phyloP scores from a whole-genome alignment of 2,888 invertebrate genomes.

The Hirtodrosophila confusa region DNA sequence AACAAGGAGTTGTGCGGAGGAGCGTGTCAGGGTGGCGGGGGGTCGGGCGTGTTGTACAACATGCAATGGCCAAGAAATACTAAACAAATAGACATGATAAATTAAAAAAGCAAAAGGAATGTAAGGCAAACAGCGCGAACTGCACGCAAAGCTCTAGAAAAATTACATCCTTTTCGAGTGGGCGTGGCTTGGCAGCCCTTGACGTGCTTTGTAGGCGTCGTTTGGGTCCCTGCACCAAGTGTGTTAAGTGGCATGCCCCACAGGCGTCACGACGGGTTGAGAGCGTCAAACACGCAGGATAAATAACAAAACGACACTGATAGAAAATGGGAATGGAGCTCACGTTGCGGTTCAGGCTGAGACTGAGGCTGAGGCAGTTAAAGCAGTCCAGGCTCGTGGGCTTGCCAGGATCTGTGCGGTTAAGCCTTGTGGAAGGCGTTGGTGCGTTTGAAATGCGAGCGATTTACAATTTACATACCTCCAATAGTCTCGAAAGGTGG shows the following conservation, averaged over 20 bases:
- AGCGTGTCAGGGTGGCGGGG: constrained; percentile 1
- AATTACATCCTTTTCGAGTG: constrained; percentile 45
- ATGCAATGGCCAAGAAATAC: constrained; percentile 58
- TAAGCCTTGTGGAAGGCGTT: constrained; percentile 60
- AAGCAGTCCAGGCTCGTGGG: constrained; percentile 10
- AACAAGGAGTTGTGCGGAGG: constrained; percentile 32
- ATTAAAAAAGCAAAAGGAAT: constrained; percentile 69
- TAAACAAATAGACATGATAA: constrained; percentile 79
- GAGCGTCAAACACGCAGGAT: constrained; percentile 57
- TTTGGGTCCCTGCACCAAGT: constrained; percentile 40
- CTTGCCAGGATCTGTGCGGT: constrained; percentile 34
- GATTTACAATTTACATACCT: constrained; percentile 63
- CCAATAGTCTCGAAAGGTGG: constrained; percentile 1
- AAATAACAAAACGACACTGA: constrained; percentile 75
- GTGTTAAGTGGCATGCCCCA: constrained; percentile 73
- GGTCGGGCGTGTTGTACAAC: constrained; percentile 27
- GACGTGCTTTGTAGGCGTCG: constrained; percentile 39
- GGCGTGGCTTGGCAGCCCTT: constrained; percentile 37
- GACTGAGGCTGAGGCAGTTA: constrained; percentile 4
- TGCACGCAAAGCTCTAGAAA: constrained; percentile 56
- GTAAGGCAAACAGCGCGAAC: constrained; percentile 59
- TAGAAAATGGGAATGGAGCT: constrained; percentile 32
- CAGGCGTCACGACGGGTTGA: constrained; percentile 41
- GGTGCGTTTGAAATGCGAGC: constrained; percentile 53
- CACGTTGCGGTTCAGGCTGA: not conserved